Percentiles rank a stretch among this genome's conserved stretches.
phyloP scores from a whole-genome alignment of 2,888 invertebrate genomes.

The Operophtera brumata region DNA sequence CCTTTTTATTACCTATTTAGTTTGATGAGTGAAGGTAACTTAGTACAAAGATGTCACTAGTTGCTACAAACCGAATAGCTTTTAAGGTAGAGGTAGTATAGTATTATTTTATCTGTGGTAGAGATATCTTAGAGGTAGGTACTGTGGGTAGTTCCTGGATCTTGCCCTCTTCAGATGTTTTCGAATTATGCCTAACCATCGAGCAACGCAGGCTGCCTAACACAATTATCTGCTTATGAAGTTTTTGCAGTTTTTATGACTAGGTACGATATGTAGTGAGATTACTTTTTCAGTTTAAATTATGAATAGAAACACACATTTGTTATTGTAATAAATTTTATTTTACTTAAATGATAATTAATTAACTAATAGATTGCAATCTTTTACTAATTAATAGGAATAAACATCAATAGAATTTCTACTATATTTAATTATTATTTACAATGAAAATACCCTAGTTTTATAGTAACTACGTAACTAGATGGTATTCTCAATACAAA shows the following conservation, averaged over 20 bases:
- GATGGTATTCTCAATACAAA: background rate
- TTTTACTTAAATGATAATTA: slow-evolving; percentile 24
- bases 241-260: too few species aligned
- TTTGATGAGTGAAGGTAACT: background rate
- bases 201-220: too few species aligned
- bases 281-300: too few species aligned
- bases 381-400: slow-evolving; percentile 24
- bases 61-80: too few species aligned
- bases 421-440: slow-evolving; percentile 12
- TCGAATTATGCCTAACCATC: too few species aligned
- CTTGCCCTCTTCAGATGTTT: too few species aligned
- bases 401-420: slow-evolving; percentile 27
- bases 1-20: background rate
- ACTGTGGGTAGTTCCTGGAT: background rate
- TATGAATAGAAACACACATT: background rate
- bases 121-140: too few species aligned
- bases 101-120: too few species aligned
- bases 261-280: too few species aligned
- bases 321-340: slow-evolving; percentile 27
- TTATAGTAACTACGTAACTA: background rate
- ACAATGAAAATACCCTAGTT: slow-evolving; percentile 5
- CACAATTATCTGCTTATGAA: too few species aligned
- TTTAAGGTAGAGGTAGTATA: too few species aligned
- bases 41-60: background rate
- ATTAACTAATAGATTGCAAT: slow-evolving; percentile 26